A percentile compares a stretch with the other conserved stretches of the same genome.
Evolutionary conservation across 2,797 vertebrate genomes (phyloP).

Genomic region (Falco biarmicus): DNA sequence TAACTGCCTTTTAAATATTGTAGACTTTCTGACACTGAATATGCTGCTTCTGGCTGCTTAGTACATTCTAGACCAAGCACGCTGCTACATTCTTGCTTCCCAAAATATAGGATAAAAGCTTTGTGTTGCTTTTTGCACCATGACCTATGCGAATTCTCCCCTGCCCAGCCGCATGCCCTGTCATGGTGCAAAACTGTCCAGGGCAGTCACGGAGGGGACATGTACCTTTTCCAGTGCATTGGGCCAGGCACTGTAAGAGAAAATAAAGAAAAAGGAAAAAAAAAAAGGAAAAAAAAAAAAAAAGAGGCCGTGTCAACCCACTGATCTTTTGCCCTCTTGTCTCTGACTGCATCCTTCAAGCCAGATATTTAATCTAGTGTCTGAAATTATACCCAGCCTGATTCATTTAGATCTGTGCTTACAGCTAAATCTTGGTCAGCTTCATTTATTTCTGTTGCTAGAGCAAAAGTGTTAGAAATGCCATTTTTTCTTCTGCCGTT

Average conservation of each 20-base stretch:
- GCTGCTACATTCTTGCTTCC: neutral
- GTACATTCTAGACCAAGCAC: accelerated
- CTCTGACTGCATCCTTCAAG: neutral
- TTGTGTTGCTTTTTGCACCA: neutral
- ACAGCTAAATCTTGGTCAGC: neutral
- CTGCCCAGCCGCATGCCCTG: neutral
- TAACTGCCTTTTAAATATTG: neutral
- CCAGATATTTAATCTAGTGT: neutral
- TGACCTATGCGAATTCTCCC: neutral
- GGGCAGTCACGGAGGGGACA: neutral
- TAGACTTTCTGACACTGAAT: neutral
- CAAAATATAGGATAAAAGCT: neutral
- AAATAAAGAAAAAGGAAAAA: neutral
- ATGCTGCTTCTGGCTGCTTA: neutral
- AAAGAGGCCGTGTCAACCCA: neutral
- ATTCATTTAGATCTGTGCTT: neutral
- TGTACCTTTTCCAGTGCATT: neutral
- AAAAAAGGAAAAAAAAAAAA: no score
- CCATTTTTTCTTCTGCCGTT: neutral
- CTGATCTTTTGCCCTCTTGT: neutral
- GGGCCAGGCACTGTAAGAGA: neutral
- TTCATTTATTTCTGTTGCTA: neutral
- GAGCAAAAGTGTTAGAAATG: neutral
- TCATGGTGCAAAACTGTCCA: accelerated
- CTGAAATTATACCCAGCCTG: neutral